These are phyloP conservation scores for Tenthredo livida DNA, from an alignment of 2,888 invertebrate genomes.

Conservation along the genomic window DNA sequence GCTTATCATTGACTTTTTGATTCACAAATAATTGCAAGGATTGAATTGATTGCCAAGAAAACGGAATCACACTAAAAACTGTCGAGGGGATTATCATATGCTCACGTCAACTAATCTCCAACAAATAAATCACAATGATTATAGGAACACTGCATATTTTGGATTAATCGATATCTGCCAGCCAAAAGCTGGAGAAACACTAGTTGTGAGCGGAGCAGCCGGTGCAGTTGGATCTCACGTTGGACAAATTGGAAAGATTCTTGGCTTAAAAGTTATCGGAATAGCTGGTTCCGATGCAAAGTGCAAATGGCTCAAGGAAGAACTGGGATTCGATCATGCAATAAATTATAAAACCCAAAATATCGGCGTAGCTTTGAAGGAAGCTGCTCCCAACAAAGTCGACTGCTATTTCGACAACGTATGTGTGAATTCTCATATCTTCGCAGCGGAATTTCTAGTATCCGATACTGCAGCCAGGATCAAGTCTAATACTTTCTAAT, in stretches of 20 bases:
- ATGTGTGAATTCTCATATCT: slow-evolving; percentile 68
- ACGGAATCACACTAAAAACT: background rate
- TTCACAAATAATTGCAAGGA: background rate
- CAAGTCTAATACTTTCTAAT: background rate
- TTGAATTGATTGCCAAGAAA: background rate
- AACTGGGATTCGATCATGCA: slow-evolving; percentile 84
- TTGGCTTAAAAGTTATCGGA: slow-evolving; percentile 85
- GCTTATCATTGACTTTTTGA: background rate
- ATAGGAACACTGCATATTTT: slow-evolving; percentile 87
- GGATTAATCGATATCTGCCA: slow-evolving; percentile 86
- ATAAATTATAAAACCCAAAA: slow-evolving; percentile 86
- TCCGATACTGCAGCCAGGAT: background rate
- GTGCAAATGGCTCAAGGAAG: slow-evolving; percentile 84
- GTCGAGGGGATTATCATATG: background rate
- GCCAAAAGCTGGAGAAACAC: slow-evolving; percentile 86
- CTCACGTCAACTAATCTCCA: background rate
- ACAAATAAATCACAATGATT: slow-evolving; percentile 55
- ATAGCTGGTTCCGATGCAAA: slow-evolving; percentile 87
- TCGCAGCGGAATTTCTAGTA: slow-evolving; percentile 11
- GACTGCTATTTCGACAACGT: slow-evolving; percentile 91
- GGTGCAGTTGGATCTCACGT: slow-evolving; percentile 90
- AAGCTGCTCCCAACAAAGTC: slow-evolving; percentile 85
- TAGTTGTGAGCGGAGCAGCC: slow-evolving; percentile 87
- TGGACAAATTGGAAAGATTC: slow-evolving; percentile 88
- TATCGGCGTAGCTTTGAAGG: slow-evolving; percentile 80